A percentile compares a stretch with the other conserved stretches of the same genome.
Conservation (phyloP, 2,113 vertebrate species). For the Solea senegalensis region DNA sequence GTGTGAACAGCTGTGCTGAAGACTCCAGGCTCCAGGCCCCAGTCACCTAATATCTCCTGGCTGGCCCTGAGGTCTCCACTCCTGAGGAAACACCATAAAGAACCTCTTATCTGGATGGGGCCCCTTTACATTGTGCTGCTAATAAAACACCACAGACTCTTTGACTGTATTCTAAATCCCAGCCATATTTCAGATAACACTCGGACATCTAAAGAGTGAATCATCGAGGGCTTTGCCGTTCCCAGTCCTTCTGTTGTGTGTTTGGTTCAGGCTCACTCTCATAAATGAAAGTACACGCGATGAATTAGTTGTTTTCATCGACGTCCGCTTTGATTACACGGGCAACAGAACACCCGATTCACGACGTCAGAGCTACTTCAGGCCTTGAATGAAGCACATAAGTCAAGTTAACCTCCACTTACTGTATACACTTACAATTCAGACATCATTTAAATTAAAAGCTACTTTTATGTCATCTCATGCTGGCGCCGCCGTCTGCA, state of each 20-base stretch:
- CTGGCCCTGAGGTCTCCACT: constrained; percentile 62
- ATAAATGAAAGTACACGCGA: constrained; percentile 47
- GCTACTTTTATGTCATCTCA: constrained; percentile 58
- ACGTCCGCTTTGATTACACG: constrained; percentile 24
- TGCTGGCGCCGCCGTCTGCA: constrained; percentile 60
- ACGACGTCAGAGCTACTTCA: constrained; percentile 30
- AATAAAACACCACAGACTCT: constrained; percentile 71
- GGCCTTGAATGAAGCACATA: constrained; percentile 27
- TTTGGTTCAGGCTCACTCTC: constrained; percentile 16
- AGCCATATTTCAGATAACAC: constrained; percentile 54
- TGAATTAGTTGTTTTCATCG: constrained; percentile 31
- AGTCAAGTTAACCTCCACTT: constrained; percentile 37
- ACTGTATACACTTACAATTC: constrained; percentile 32
- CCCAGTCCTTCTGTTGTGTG: constrained; percentile 36
- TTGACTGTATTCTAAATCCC: constrained; percentile 59
- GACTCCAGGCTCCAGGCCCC: constrained; percentile 58
- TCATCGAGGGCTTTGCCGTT: constrained; percentile 11
- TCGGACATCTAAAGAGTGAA: constrained; percentile 46
- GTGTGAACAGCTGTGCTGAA: constrained; percentile 80
- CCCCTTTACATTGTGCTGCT: constrained; percentile 63
- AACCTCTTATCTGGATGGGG: constrained; percentile 70
- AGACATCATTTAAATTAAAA: constrained; percentile 41
- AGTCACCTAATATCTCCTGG: constrained; percentile 73
- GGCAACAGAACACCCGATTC: constrained; percentile 35
- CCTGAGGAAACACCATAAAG: constrained; percentile 71